These are phyloP conservation scores for Clarias gariepinus DNA, from an alignment of 2,113 vertebrate genomes.

Conservation along the genomic window DNA sequence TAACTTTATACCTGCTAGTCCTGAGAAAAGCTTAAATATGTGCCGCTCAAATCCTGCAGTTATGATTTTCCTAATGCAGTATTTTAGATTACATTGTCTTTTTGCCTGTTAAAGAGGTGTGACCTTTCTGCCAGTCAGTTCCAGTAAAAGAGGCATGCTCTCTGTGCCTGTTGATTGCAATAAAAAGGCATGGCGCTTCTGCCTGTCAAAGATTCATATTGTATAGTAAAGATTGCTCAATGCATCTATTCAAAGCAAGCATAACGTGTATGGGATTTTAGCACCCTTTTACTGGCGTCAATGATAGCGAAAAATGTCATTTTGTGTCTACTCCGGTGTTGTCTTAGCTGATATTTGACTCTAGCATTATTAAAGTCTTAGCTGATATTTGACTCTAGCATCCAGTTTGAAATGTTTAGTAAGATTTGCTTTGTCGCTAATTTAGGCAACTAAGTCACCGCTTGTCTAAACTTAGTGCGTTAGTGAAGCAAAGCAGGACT, in stretches of 20 bases:
- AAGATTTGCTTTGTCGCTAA: not conserved
- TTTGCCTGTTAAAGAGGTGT: not conserved
- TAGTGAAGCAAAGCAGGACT: not conserved
- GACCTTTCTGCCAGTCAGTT: not conserved
- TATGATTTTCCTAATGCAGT: not conserved
- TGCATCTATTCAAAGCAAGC: not conserved
- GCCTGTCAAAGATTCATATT: not conserved
- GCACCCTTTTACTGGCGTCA: not conserved
- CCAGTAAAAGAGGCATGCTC: not conserved
- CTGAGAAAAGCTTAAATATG: not conserved
- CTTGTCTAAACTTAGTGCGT: not conserved
- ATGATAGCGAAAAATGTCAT: not conserved
- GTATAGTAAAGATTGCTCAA: not conserved
- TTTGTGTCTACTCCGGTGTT: not conserved
- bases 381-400: not conserved
- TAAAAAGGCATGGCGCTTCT: not conserved
- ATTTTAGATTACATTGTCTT: not conserved
- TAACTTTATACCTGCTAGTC: not conserved
- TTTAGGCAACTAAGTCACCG: not conserved
- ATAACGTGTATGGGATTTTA: not conserved
- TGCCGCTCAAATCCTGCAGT: not conserved
- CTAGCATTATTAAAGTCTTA: not conserved
- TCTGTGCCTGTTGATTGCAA: not conserved
- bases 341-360: not conserved
- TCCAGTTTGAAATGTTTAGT: not conserved